Evolutionary conservation across 2,888 invertebrate genomes (phyloP).

Genomic region (Phlogophora meticulosa): DNA sequence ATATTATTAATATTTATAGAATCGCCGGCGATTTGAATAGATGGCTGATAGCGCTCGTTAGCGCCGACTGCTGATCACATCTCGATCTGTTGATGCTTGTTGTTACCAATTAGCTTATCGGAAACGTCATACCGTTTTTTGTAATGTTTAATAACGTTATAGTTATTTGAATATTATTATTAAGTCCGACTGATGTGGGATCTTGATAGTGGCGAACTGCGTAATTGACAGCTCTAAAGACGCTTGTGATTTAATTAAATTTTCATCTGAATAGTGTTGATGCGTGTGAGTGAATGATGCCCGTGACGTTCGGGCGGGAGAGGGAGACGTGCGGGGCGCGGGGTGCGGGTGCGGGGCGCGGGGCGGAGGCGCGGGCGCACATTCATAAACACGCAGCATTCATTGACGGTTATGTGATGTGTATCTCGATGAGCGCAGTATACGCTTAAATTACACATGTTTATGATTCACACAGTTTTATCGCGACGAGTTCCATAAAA

Average conservation of each 20-base stretch:
- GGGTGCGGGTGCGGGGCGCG: neutral
- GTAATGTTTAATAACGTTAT: slow-evolving; percentile 43
- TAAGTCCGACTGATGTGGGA: slow-evolving; percentile 36
- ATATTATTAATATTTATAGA: slow-evolving; percentile 88
- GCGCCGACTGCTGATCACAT: slow-evolving; percentile 71
- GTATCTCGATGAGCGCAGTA: slow-evolving; percentile 61
- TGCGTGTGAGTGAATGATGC: slow-evolving; percentile 35
- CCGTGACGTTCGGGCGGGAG: slow-evolving; percentile 50
- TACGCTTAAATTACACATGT: slow-evolving; percentile 60
- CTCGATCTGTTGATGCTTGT: slow-evolving; percentile 77
- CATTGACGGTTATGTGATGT: slow-evolving; percentile 65
- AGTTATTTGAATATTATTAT: slow-evolving; percentile 42
- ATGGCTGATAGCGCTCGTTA: slow-evolving; percentile 84
- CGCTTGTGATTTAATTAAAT: slow-evolving; percentile 59
- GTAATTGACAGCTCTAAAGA: slow-evolving; percentile 38
- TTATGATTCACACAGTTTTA: slow-evolving; percentile 69
- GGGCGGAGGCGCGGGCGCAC: slow-evolving; percentile 45
- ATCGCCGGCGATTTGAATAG: slow-evolving; percentile 83
- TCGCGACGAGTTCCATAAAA: slow-evolving; percentile 60
- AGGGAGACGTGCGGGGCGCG: neutral
- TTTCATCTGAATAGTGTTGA: slow-evolving; percentile 53
- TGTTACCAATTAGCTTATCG: slow-evolving; percentile 84
- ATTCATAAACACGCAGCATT: slow-evolving; percentile 69
- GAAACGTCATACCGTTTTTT: slow-evolving; percentile 64
- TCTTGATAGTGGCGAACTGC: slow-evolving; percentile 41